A percentile compares a stretch with the other conserved stretches of the same genome.
phyloP scores from a whole-genome alignment of 1,140 invertebrate genomes.

The Chlorops oryzae region DNA sequence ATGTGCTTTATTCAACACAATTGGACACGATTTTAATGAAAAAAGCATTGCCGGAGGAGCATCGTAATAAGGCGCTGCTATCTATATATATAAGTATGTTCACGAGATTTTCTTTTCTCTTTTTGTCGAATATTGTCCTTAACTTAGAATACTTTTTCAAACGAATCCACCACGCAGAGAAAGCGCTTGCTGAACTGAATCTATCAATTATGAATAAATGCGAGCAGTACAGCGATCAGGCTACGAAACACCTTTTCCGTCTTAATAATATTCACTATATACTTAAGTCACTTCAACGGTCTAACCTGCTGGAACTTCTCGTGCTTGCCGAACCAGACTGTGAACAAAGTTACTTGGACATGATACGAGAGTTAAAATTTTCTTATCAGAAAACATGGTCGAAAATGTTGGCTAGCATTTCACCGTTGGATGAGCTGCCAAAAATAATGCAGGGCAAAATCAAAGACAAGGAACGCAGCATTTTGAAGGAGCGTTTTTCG shows the following conservation, averaged over 20 bases:
- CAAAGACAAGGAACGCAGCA: conserved; percentile 80
- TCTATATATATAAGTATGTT: conserved; percentile 71
- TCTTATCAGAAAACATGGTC: conserved; percentile 60
- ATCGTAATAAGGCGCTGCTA: conserved; percentile 59
- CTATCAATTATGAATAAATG: conserved; percentile 77
- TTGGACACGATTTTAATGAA: conserved; percentile 49
- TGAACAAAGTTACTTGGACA: conserved; percentile 74
- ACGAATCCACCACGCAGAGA: conserved; percentile 60
- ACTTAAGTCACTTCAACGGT: conserved; percentile 78
- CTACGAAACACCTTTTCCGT: conserved; percentile 77
- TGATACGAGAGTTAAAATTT: conserved; percentile 50
- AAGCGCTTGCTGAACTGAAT: conserved; percentile 80
- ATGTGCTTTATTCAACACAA: conserved; percentile 53
- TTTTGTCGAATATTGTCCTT: no score
- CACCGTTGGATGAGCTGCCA: conserved; percentile 59
- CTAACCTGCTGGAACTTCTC: conserved; percentile 73
- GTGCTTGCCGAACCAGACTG: conserved; percentile 74
- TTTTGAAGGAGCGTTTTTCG: conserved; percentile 90
- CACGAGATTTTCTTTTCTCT: neutral
- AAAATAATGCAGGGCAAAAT: conserved; percentile 62
- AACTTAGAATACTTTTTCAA: no score
- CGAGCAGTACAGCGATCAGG: conserved; percentile 75
- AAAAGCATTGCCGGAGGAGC: conserved; percentile 47
- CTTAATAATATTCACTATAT: conserved; percentile 93
- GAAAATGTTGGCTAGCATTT: conserved; percentile 69